phyloP scores from a whole-genome alignment of 1,140 invertebrate species.

The Venustaconcha ellipsiformis region DNA sequence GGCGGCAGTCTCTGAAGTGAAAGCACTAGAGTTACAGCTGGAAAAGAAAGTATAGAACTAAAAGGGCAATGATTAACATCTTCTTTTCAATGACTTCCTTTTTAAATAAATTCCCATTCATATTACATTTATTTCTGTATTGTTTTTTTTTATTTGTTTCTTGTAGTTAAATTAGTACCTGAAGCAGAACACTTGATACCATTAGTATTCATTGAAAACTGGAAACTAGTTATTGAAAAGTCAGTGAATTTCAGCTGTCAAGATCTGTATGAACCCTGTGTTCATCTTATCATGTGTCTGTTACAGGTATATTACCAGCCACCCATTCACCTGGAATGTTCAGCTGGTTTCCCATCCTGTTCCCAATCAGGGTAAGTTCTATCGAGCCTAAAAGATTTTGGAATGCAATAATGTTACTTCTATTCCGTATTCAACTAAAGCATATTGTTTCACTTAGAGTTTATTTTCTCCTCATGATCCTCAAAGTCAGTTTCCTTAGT shows the following conservation, averaged over 20 bases:
- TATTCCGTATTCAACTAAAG: neutral
- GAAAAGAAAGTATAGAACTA: no score
- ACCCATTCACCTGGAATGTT: slow-evolving; percentile 93
- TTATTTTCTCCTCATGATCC: neutral
- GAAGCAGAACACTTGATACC: no score
- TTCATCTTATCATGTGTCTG: neutral
- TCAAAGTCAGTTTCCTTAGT: neutral
- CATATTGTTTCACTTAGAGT: neutral
- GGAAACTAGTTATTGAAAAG: no score
- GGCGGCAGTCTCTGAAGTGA: no score
- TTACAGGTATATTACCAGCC: slow-evolving; percentile 81
- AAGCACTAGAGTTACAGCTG: no score
- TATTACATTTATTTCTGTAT: neutral
- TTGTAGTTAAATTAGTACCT: no score
- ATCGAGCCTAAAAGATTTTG: no score
- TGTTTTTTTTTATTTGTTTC: neutral
- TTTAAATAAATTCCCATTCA: neutral
- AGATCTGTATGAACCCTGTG: neutral
- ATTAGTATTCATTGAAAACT: no score
- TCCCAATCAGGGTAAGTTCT: slow-evolving; percentile 78
- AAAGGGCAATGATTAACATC: no score
- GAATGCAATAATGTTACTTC: neutral
- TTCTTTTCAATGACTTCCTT: no score
- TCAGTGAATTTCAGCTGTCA: neutral
- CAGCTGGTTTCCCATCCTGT: slow-evolving; percentile 97